Evolutionary conservation across 2,113 vertebrate species (phyloP), one percentile per base, ranked within the genome.

Genomic region (Capreolus pygargus): DNA sequence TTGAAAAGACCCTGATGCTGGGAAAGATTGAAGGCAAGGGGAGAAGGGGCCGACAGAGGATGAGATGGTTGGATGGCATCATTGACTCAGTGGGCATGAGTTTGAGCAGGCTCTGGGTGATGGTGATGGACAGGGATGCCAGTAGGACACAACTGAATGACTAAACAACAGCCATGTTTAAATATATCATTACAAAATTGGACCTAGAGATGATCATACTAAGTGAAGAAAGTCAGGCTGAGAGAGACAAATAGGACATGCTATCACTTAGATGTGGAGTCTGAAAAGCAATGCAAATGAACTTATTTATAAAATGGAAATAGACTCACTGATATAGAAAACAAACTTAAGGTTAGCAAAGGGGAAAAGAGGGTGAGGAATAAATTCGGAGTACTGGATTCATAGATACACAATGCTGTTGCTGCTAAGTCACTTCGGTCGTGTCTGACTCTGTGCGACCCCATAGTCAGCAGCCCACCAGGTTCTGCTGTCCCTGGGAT

Each of bases 141-240:
- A 27, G 70, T 14, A 39, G 23, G 70, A 43, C 25, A 43, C 0
- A 1, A 27, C 36, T 76, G 70, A 76, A 7, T 0, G 3, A 27
- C 12, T 43, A 43, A 43, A 76, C 70, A 70, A 39, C 67, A 50
- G 85, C 45, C 0, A 28, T 10, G 12, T 95, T 89, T 89, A 91
- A 60, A 76, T n/a, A 16, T 19, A 19, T 19, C 78, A 17, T 11
- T 91, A 70, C 27, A 36, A 58, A 76, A 7, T 25, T 54, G 50
- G 33, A 83, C 81, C 12, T 36, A 55, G 81, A 55, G 33, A 36
- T 36, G 50, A 25, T 36, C 33, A 0, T 55, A 54, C 50, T 25
- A 55, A 14, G 33, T 55, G 81, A 25, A n/a, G 19, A n/a, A 36
- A 55, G 52, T 55, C 52, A 39, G 52, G 33, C 6, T 21, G 11